Evolutionary conservation across 2,888 invertebrate species (phyloP), one percentile per base, ranked within the genome.

Genomic region (Drosophila robusta): DNA sequence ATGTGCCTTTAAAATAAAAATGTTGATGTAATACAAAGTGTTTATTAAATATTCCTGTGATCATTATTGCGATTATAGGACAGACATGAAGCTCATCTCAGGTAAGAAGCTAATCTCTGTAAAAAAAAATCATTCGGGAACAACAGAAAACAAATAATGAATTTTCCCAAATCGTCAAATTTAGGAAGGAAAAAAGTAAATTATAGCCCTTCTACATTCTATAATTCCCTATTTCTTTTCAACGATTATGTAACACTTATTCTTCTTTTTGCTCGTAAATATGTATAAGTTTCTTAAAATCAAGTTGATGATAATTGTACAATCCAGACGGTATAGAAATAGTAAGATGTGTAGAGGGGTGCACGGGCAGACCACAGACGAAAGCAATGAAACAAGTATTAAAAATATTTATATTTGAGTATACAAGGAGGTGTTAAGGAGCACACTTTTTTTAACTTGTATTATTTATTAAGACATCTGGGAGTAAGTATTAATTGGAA

Each of bases 321-420:
- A 68, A 42, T 49, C 54, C 18, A 74, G 56, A 56, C 29, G 32
- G 34, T 57, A 60, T 60, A 44, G 29, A 46, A 38, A 47, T 55
- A 46, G 39, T 61, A 24, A 44, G 32, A 39, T 39, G 39, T 54
- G 47, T 64, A 52, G 46, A 47, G 41, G 49, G 45, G 56, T 56
- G 71, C 54, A 57, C 36, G 52, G 56, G 57, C 67, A 67, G 72
- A 71, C 51, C 77, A 61, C 61, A 67, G 72, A 72, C 57, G 55
- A 29, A 51, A 46, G 46, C 52, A 60, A 75, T 56, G 24, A 54
- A 57, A 56, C 44, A 60, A 49, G 6, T 55, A 76, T 54, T 55
- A 55, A 57, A 61, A 34, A 46, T 50, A 64, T 29, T 38, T 49
- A 50, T 42, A 62, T 70, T 57, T 46, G 50, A 63, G 51, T 42